Base-by-base conservation (phyloP, 1,140 invertebrate species). In the Atopsyche davidsoni region DNA sequence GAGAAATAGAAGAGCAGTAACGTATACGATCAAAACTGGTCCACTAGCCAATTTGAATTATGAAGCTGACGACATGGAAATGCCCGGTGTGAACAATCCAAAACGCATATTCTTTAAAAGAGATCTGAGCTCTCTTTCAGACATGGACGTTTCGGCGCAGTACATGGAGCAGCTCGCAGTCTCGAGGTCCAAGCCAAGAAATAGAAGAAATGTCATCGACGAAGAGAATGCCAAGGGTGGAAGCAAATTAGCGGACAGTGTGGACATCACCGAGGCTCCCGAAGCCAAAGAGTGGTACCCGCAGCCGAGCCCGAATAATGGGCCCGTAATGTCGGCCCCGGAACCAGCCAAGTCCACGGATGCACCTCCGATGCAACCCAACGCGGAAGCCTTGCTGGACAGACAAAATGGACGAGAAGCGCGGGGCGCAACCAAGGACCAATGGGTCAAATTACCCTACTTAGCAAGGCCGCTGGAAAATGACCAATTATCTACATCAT, bases 371-470 rank as follows among this genome's bases (percentile, higher is more conserved):
- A 64, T 36, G 63, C 23, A 62, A 4, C 54, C 62, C 4, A 31
- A 64, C 13, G 72, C 70, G 11, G 70, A 74, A 59, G 63, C 49
- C 51, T 60, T 66, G 3, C 69, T 67, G 0, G 72, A 74, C 25
- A 73, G 66, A 51, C 70, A 67, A 10, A 72, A 65, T 7, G 69
- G 72, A 1, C 54, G 72, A 45, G 72, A 68, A 19, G 69, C 68
- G 0, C 66, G 70, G 58, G 56, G 52, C 34, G 69, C 47, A 6
- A 43, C 47, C 13, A 57, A 72, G 18, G 72, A 73, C 45, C 72
- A 73, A 53, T 74, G 72, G 72, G 64, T 74, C 16, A 74, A 74
- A 61, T 53, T 74, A 1, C 72, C 72, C 9, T 67, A 61, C 35
- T 66, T 69, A 11, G 60, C 64, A 51, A 9, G 65, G 66, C 23